Evolutionary conservation across 2,888 invertebrate genomes (phyloP), one percentile per base, ranked within the genome.

Genomic region (Pantelozetes paolii): DNA sequence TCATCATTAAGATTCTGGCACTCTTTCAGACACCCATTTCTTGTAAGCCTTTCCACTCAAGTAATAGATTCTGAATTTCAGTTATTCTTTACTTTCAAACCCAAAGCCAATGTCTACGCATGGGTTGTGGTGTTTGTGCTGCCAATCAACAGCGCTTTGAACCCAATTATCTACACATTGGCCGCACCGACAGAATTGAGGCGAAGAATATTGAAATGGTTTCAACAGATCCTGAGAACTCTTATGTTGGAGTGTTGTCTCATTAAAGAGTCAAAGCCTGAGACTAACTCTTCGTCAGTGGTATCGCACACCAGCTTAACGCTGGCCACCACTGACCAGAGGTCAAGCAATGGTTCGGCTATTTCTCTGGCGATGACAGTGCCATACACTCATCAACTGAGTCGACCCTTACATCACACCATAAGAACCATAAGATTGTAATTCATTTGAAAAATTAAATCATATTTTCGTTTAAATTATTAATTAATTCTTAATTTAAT

Each of bases 91-190:
- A 9, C 8, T 40, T 40, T 40, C 8, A 40, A 40, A 40, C 13
- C 2, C 18, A 71, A 26, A 72, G 73, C 71, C 6, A 30, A 45
- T 32, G 40, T 87, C 48, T 86, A 88, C 78, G 87, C 87, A 18
- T 88, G 87, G 87, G 81, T 88, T 30, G 86, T 88, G 5, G 85
- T 89, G n/a, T 87, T 88, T 77, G 84, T 89, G 72, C 80, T 89
- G 28, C 89, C 89, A 6, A 83, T 89, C 1, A 89, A 89, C 79
- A 87, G 88, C 1, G 87, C 88, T 0, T 83, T 88, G 0, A 89
- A 89, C 82, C 89, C 89, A 0, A 79, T 81, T 48, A 82, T 89
- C 13, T 89, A 89, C 79, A 89, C 88, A 20, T 88, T 89, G 78
- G 88, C 88, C 0, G 88, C 88, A 3, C 86, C 87, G 0, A 87